Conservation (phyloP, 2,113 vertebrate genomes). For the Pelvicachromis taeniatus region DNA sequence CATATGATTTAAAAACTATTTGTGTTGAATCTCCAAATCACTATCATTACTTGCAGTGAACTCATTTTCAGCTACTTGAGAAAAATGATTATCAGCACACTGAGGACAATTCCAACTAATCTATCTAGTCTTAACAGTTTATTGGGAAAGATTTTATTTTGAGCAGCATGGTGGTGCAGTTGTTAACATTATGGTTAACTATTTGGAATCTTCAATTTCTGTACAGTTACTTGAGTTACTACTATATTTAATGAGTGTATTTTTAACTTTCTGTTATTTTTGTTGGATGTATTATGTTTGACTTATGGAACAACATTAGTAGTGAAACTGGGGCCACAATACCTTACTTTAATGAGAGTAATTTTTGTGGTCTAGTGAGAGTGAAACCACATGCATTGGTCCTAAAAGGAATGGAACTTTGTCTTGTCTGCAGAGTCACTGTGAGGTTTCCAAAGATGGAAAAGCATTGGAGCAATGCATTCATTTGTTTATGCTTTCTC, state of each 20-base stretch:
- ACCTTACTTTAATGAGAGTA: neutral
- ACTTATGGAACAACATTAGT: neutral
- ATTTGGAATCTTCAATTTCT: neutral
- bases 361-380: neutral
- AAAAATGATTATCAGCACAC: conserved; percentile 58
- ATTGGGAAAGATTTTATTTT: neutral
- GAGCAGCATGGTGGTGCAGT: neutral
- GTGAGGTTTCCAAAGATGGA: conserved; percentile 41
- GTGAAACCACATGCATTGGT: neutral
- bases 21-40: neutral
- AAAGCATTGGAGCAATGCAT: neutral
- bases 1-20: neutral
- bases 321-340: neutral
- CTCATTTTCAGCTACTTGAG: neutral
- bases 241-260: neutral
- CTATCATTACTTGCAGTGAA: neutral
- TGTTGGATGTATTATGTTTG: neutral
- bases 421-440: neutral
- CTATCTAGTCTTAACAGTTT: neutral
- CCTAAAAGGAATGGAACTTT: neutral
- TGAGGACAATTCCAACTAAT: neutral
- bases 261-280: neutral
- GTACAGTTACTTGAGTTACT: neutral
- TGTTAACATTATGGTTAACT: neutral
- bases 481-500: conserved; percentile 2